Evolutionary conservation across 2,113 vertebrate species (phyloP).

Genomic region (Picathartes gymnocephalus): DNA sequence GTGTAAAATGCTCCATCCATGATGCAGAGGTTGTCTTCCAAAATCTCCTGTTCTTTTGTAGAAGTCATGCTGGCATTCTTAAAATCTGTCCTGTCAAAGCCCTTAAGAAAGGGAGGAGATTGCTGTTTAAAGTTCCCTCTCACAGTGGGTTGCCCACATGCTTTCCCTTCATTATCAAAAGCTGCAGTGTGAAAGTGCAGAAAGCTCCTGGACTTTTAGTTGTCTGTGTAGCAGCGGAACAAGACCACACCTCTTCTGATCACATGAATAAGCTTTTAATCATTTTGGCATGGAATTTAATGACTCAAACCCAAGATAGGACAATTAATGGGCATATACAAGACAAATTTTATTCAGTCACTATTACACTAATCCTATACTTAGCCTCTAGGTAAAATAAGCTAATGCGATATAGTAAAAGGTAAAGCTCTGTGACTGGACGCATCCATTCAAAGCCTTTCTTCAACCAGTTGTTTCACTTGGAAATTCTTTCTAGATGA

Average conservation of each 20-base stretch:
- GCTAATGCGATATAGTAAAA: not conserved
- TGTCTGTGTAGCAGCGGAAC: not conserved
- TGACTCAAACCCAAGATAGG: not conserved
- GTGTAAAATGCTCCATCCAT: not conserved
- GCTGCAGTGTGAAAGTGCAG: rapidly evolving
- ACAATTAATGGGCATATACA: not conserved
- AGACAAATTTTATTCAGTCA: not conserved
- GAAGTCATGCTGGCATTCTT: not conserved
- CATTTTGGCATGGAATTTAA: not conserved
- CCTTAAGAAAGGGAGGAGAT: not conserved
- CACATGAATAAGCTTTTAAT: not conserved
- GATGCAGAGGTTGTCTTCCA: not conserved
- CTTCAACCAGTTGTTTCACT: not conserved
- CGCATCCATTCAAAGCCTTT: not conserved
- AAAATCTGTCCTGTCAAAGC: not conserved
- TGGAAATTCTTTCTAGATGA: not conserved
- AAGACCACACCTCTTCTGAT: not conserved
- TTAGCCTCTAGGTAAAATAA: not conserved
- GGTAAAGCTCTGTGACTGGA: not conserved
- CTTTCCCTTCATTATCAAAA: not conserved
- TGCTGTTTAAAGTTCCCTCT: not conserved
- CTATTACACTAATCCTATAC: not conserved
- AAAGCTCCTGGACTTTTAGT: not conserved
- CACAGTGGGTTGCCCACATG: not conserved
- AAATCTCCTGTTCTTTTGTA: not conserved